Evolutionary conservation across 1,140 invertebrate species (phyloP), one percentile per base, ranked within the genome.

Genomic region (Tetramorium parvispinum): DNA sequence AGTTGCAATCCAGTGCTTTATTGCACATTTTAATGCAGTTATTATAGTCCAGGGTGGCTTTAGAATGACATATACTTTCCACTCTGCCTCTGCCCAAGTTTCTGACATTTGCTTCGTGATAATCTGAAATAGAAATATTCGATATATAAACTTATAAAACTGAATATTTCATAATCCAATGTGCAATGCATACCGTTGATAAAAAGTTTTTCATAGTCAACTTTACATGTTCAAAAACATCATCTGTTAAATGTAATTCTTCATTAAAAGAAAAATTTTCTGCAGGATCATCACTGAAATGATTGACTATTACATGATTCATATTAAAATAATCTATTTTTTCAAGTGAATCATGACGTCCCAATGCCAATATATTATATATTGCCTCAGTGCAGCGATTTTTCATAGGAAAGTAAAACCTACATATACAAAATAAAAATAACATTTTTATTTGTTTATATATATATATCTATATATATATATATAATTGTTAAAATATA

Each of bases 321-420:
- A 76, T 70, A 43, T 88, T 77, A 6, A 94, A 65, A 61, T 75
- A 89, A 88, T 94, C 93, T 24, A 94, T 90, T 91, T 91, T 94
- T 68, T 94, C 94, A 3, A 95, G 73, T 16, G 91, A 89, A 82
- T 93, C 92, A 21, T 93, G 63, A n/a, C 86, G 79, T 11, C 93
- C 92, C 51, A 95, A 70, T 7, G 89, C 78, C 6, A 83, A 51
- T 51, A 95, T 91, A 82, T 94, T 92, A 81, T 95, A 85, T 78
- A 95, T 92, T 4, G 94, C 94, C 89, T 95, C 95, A 55, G 93
- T 95, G 66, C 94, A 93, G 11, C 95, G 91, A 92, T 95, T 95
- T 88, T 93, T 93, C 95, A 78, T 94, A 95, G 0, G 95, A 93
- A 37, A 95, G 66, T 55, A 95, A 90, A 18, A 95, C 86, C 94